Base-by-base conservation (phyloP, 2,113 vertebrate genomes). In the Gorsachius goisagi region DNA sequence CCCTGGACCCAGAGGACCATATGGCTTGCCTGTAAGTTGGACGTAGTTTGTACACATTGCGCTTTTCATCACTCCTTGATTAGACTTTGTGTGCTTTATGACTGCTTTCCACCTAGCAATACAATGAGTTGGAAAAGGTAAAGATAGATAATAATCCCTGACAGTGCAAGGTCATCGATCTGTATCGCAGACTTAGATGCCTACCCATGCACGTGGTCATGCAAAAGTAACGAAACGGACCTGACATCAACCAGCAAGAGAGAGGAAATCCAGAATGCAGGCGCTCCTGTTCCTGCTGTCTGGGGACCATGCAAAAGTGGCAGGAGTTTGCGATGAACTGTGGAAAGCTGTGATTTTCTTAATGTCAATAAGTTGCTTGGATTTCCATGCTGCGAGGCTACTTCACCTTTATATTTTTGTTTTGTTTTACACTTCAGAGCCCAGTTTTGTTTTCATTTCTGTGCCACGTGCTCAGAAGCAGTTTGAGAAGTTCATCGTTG, bases 11-110 rank as follows among this genome's bases (percentile, higher is more conserved):
- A 98, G 99, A 98, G 99, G 99, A 96, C 99, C 99, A 4, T 99
- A 99, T 6, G 99, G 99, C 94, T 98, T 99, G 89, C 99, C 99
- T 96, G 99, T 99, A 97, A 99, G 99, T 99, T 92, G 72, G 62
- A 27, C 24, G 20, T n/a, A 72, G 45, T 15, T 30, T 89, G 81
- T 60, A 15, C 66, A 41, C 49, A 13, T 67, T 55, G 53, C 3
- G 15, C 23, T 44, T 55, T 68, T 92, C 93, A 96, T 89, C 90
- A 85, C 66, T 93, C 67, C 73, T 84, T 76, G 20, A 73, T 89
- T 93, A 90, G 88, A 85, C 39, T 44, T 41, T 27, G 33, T 90
- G 66, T 88, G 45, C 55, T 94, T 96, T 69, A 69, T 87, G 80
- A 64, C 67, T 53, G 32, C 77, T 94, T 85, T 96, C 94, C 89